A percentile compares a stretch with the other conserved stretches of the same genome.
Conservation (phyloP, 2,797 vertebrate genomes). For the Microctenopoma stevenorrisi region DNA sequence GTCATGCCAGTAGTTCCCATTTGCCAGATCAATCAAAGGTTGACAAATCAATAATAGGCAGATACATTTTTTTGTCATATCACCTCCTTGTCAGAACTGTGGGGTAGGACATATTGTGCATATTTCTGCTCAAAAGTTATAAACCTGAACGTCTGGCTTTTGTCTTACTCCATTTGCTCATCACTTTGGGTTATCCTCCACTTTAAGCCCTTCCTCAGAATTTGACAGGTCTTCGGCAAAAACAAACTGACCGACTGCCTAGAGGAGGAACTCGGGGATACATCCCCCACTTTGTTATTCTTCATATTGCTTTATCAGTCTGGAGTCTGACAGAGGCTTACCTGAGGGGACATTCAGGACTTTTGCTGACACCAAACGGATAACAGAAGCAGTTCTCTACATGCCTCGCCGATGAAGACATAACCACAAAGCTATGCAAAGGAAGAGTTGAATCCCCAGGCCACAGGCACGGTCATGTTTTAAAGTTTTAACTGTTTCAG, state of each 20-base stretch:
- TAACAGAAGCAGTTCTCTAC: constrained; percentile 70
- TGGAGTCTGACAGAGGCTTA: constrained; percentile 76
- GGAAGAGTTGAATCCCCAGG: constrained; percentile 45
- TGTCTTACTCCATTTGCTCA: constrained; percentile 35
- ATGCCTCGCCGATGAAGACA: constrained; percentile 68
- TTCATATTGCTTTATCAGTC: constrained; percentile 73
- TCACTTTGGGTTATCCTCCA: constrained; percentile 55
- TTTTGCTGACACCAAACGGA: constrained; percentile 65
- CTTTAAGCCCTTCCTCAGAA: constrained; percentile 49
- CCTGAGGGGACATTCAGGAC: constrained; percentile 76
- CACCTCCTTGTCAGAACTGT: constrained; percentile 14
- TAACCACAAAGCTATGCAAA: constrained; percentile 76
- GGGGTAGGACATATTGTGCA: constrained; percentile 26
- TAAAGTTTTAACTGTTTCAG: constrained; percentile 57
- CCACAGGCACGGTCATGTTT: constrained; percentile 73
- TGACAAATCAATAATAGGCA: background rate
- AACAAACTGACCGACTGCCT: constrained; percentile 65
- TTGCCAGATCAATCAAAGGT: background rate
- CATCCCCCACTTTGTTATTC: constrained; percentile 71
- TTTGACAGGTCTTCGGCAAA: constrained; percentile 71
- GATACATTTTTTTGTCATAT: constrained; percentile 5
- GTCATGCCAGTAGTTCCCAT: constrained; percentile 25
- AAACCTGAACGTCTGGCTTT: constrained; percentile 51
- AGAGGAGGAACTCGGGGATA: constrained; percentile 62
- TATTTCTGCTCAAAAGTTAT: constrained; percentile 40